Percentiles rank a stretch among this genome's conserved stretches.
phyloP scores from a whole-genome alignment of 2,888 invertebrate genomes.

The Ophraella communa region DNA sequence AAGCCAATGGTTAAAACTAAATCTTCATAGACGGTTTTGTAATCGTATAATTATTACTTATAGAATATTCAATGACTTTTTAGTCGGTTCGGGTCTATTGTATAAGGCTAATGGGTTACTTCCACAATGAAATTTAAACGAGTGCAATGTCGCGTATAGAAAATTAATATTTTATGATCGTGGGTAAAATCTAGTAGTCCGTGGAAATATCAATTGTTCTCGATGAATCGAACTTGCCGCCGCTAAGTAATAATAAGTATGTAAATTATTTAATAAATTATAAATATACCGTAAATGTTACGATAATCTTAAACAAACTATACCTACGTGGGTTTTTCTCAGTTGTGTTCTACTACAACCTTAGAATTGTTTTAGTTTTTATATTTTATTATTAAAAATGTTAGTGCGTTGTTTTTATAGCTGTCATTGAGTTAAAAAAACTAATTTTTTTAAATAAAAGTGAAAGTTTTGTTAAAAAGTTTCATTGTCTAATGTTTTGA shows the following conservation, averaged over 20 bases:
- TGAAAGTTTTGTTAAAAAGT: too few relatives aligned
- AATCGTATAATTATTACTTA: constrained; percentile 1
- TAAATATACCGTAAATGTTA: neutral
- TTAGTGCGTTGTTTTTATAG: too few relatives aligned
- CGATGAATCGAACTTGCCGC: neutral
- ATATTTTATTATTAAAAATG: neutral
- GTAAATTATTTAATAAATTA: neutral
- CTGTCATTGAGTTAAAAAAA: too few relatives aligned
- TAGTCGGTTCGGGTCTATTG: neutral
- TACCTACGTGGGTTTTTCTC: neutral
- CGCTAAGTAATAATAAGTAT: neutral
- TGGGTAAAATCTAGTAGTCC: constrained; percentile 1
- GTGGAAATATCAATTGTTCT: constrained; percentile 1
- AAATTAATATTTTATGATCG: constrained; percentile 1
- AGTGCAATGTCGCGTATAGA: constrained; percentile 9
- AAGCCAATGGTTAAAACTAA: neutral
- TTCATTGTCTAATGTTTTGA: too few relatives aligned
- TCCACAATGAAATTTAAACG: constrained; percentile 3
- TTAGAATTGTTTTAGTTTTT: neutral
- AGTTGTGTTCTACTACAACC: neutral
- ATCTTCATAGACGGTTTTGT: constrained; percentile 1
- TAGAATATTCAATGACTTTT: constrained; percentile 6
- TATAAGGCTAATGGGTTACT: constrained; percentile 8
- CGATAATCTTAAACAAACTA: neutral
- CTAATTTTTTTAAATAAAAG: too few relatives aligned